Conservation (phyloP, 2,888 invertebrate genomes). For the Eupithecia abbreviata region DNA sequence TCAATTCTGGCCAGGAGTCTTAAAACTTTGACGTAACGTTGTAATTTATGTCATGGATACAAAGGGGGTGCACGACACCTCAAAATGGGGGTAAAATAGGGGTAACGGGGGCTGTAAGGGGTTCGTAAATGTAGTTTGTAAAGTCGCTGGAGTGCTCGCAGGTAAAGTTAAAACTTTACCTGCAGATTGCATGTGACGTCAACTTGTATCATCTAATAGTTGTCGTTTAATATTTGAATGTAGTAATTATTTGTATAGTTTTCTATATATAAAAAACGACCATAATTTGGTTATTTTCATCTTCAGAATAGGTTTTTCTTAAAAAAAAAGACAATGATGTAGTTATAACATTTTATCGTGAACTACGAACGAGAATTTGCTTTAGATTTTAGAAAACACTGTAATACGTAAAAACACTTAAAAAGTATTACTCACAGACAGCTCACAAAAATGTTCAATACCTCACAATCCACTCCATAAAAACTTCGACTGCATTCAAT, state of each 20-base stretch:
- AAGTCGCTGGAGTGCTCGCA: slow-evolving; percentile 29
- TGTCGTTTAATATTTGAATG: slow-evolving; percentile 2
- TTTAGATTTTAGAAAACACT: not conserved
- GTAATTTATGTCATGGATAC: not conserved
- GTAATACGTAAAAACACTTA: not conserved
- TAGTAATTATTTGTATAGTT: not conserved
- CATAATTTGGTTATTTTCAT: too few species aligned
- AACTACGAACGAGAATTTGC: not conserved
- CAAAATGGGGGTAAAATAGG: slow-evolving; percentile 2
- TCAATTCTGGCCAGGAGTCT: not conserved
- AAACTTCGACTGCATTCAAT: not conserved
- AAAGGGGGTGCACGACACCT: not conserved
- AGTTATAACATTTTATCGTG: not conserved
- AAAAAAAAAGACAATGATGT: too few species aligned
- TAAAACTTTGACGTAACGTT: not conserved
- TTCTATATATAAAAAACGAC: too few species aligned
- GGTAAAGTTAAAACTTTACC: slow-evolving; percentile 37
- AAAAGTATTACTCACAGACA: too few species aligned
- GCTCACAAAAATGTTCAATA: too few species aligned
- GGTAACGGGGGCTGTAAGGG: slow-evolving; percentile 7
- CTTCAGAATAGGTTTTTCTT: too few species aligned
- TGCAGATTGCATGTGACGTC: slow-evolving; percentile 34
- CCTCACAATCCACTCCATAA: not conserved
- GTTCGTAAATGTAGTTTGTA: slow-evolving; percentile 31
- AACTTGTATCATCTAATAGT: slow-evolving; percentile 11